Conservation (phyloP, 2,113 vertebrate species). For the Toxotes jaculatrix region DNA sequence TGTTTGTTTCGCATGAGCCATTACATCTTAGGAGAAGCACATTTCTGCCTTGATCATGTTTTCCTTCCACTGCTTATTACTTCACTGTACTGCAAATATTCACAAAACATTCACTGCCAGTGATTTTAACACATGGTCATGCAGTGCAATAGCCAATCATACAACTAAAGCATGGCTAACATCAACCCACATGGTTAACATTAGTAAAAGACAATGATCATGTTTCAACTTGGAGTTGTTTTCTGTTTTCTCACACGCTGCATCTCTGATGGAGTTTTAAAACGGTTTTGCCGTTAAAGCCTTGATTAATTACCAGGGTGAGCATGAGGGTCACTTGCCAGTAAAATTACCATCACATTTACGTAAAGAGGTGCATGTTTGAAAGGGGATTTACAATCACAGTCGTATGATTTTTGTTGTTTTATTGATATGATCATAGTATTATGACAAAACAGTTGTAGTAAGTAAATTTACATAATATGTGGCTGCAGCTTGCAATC, state of each 20-base stretch:
- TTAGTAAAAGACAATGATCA: background rate
- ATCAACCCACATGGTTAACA: background rate
- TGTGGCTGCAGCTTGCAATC: conserved; percentile 5
- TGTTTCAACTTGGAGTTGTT: background rate
- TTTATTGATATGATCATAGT: background rate
- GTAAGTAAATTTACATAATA: conserved; percentile 1
- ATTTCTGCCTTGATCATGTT: background rate
- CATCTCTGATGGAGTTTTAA: background rate
- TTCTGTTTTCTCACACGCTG: background rate
- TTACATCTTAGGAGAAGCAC: conserved; percentile 9
- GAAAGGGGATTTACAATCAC: background rate
- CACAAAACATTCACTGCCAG: background rate
- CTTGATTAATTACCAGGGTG: background rate
- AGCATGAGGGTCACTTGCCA: background rate
- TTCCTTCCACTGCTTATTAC: background rate
- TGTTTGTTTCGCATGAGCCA: conserved; percentile 12
- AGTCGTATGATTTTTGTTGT: background rate
- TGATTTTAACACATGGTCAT: background rate
- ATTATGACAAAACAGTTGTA: background rate
- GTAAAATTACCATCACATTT: background rate
- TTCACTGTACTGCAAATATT: background rate
- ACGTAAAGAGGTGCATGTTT: background rate
- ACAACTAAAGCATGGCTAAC: background rate
- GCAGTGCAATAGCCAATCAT: no score
- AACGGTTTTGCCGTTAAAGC: background rate